Base-by-base conservation (phyloP, 23 tunicate species). In the Botrylloides violaceus region DNA sequence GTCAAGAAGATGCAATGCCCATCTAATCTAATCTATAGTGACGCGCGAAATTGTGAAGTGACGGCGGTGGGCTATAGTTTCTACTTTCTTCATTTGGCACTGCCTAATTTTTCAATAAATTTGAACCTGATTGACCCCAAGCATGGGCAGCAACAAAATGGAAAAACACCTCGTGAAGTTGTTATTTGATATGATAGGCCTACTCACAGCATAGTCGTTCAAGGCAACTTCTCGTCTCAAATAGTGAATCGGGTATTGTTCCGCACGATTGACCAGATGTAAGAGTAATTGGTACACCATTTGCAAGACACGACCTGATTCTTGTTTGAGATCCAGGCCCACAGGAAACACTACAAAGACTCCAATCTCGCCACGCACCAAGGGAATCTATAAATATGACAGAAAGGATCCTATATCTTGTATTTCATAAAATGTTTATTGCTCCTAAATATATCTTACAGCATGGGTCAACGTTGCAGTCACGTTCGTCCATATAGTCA, bases 391-490 rank as follows among this genome's bases (percentile, higher is more conserved):
- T 43, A 43, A 43, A n/a, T n/a, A n/a, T n/a, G n/a, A n/a, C n/a
- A n/a, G n/a, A n/a, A n/a, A n/a, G n/a, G n/a, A n/a, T n/a, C n/a
- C n/a, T n/a, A n/a, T n/a, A n/a, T n/a, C n/a, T n/a, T n/a, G n/a
- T n/a, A n/a, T n/a, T n/a, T n/a, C n/a, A n/a, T n/a, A n/a, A n/a
- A n/a, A n/a, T n/a, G n/a, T n/a, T n/a, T n/a, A n/a, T n/a, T n/a
- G n/a, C n/a, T 43, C 53, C 53, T 43, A 43, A 43, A 43, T n/a
- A n/a, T n/a, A n/a, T n/a, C 53, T 43, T 43, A 43, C 53, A 43
- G 53, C 53, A 43, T 7, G 53, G 53, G 9, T 15, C 53, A 43
- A 9, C 12, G 15, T 43, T 43, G 53, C 53, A 43, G 53, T 9
- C 12, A 7, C 53, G 53, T 43, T 43, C 53, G 9, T 43, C 53